A percentile compares a stretch with the other conserved stretches of the same genome.
Conservation (phyloP, 2,888 invertebrate species). For the Imbricaverruca yamaguchii region DNA sequence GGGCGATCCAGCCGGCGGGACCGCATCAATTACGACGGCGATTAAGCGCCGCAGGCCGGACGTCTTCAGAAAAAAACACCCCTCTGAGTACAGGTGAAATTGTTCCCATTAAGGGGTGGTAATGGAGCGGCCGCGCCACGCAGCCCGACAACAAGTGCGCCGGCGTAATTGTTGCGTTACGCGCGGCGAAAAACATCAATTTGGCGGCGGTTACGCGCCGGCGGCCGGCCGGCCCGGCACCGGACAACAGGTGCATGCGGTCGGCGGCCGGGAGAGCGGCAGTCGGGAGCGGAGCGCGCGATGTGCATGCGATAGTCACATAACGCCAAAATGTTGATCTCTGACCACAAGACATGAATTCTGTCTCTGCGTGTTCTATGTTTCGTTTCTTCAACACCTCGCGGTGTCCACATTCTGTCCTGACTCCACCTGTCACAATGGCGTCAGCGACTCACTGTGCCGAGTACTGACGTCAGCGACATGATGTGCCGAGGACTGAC, state of each 20-base stretch:
- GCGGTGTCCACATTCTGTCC: neutral
- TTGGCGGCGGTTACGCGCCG: neutral
- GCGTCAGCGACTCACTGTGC: too few relatives aligned
- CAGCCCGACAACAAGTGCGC: neutral
- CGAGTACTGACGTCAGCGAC: too few relatives aligned
- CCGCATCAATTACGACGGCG: neutral
- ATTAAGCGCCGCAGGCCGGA: neutral
- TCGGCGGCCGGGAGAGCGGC: neutral
- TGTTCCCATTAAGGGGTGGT: conserved; percentile 20
- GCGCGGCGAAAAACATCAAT: conserved; percentile 11
- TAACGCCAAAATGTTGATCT: too few relatives aligned
- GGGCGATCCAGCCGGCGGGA: too few relatives aligned
- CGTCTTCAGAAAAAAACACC: neutral
- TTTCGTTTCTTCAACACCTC: too few relatives aligned
- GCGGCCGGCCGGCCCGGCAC: too few relatives aligned
- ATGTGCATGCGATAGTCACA: too few relatives aligned
- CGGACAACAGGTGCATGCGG: neutral
- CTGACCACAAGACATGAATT: too few relatives aligned
- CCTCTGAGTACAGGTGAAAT: conserved; percentile 4
- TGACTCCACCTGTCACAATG: neutral
- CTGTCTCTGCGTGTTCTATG: too few relatives aligned
- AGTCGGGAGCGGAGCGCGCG: neutral
- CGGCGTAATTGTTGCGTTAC: neutral
- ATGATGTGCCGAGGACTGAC: too few relatives aligned
- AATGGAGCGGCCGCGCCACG: neutral